A percentile compares a stretch with the other conserved stretches of the same genome.
Conservation (phyloP, 1,140 invertebrate genomes). For the Vanessa atalanta region DNA sequence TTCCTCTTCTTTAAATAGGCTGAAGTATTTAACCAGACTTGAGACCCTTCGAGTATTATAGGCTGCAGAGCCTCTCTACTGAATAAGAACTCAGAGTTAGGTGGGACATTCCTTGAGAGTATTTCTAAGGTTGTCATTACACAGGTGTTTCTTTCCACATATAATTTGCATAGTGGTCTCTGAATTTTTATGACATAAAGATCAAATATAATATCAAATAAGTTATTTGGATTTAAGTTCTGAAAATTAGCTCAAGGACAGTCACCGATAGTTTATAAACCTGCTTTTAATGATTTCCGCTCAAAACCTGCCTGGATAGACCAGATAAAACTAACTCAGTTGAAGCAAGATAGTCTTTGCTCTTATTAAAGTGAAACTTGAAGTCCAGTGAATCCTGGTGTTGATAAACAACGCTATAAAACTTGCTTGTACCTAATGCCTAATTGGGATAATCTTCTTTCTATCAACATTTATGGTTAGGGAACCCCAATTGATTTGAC, state of each 20-base stretch:
- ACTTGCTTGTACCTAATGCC: conserved; percentile 1
- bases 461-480: no score
- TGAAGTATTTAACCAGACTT: no score
- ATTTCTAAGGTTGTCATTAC: no score
- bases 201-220: conserved; percentile 12
- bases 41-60: no score
- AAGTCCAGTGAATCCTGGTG: conserved; percentile 9
- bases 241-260: conserved; percentile 18
- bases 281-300: conserved; percentile 4
- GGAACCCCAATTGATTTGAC: no score
- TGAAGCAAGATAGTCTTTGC: not conserved
- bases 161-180: conserved; percentile 50
- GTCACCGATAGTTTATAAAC: conserved; percentile 23
- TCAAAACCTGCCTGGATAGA: conserved; percentile 37
- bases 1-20: no score
- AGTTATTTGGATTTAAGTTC: not conserved
- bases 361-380: conserved; percentile 13
- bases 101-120: no score
- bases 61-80: no score
- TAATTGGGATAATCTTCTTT: no score
- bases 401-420: conserved; percentile 7
- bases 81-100: no score
- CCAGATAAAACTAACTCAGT: conserved; percentile 40
- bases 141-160: conserved; percentile 55
- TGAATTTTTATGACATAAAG: conserved; percentile 15